Base-by-base conservation (phyloP, 2,113 vertebrate species). In the Scophthalmus maximus region DNA sequence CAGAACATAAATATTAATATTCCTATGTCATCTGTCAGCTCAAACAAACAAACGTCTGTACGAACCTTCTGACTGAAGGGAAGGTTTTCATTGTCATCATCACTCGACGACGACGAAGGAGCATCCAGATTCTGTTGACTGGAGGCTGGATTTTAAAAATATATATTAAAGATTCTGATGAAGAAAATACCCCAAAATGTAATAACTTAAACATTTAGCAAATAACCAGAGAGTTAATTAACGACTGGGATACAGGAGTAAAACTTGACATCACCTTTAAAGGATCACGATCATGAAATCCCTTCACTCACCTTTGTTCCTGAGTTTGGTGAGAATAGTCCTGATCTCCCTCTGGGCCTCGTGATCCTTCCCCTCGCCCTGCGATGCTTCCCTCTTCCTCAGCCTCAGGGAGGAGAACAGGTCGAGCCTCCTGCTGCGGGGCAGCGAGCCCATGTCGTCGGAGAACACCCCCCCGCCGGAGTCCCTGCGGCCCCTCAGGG, bases 41-140 rank as follows among this genome's bases (percentile, higher is more conserved):
- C 0, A 20, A 49, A 49, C n/a, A 49, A 23, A 49, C 8, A 18
- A 9, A 46, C 8, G 17, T 27, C 15, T 3, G 5, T 27, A 46
- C 84, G 49, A 94, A 97, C 96, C 96, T 92, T 93, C 73, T 75
- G 73, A 17, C 3, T 78, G 40, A 81, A 69, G 0, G 87, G 85
- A 64, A 73, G 42, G 22, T 82, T 88, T 44, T 90, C 87, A 38
- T 93, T 92, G 47, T 92, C 89, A 38, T 95, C 95, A 9, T 94
- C 95, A 74, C 95, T 95, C 0, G 95, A 96, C 1, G 93, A 93
- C 22, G 95, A 96, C 1, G 93, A 93, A 23, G 82, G 81, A 7
- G 84, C 76, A 0, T 89, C 79, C 30, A 81, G 38, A 36, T 81
- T 82, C 73, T 91, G 84, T 17, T 83, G 87, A 40, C 62, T 79